phyloP scores from a whole-genome alignment of 2,113 vertebrate species.

The Centropus bengalensis region DNA sequence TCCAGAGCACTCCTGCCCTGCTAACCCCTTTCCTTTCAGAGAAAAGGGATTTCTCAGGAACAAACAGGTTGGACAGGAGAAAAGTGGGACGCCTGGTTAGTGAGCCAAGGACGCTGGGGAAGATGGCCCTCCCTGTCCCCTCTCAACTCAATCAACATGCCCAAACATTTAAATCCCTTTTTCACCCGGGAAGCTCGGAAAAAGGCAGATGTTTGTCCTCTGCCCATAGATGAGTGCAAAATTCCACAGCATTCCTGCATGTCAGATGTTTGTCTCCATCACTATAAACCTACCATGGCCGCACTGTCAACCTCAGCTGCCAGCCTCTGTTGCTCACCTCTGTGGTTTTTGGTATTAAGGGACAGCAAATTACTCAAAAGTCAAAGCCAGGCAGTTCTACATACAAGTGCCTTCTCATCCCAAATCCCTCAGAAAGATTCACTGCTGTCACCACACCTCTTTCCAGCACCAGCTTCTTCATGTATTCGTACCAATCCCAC shows the following conservation, averaged over 20 bases:
- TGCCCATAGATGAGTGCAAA: neutral
- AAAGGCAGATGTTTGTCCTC: neutral
- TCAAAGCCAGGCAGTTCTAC: neutral
- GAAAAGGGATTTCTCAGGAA: neutral
- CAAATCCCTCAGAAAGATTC: neutral
- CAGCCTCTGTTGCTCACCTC: neutral
- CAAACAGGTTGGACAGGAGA: neutral
- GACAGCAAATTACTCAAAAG: neutral
- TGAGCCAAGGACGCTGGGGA: neutral
- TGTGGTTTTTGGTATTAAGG: slow-evolving; percentile 1
- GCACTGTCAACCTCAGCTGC: neutral
- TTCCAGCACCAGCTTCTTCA: neutral
- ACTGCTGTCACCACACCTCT: neutral
- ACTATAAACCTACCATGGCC: neutral
- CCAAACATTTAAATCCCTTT: neutral
- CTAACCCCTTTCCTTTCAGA: neutral
- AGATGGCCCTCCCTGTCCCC: neutral
- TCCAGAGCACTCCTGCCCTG: neutral
- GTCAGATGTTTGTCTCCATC: neutral
- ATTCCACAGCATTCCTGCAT: neutral
- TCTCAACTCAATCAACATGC: neutral
- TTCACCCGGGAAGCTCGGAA: neutral
- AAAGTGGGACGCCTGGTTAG: neutral
- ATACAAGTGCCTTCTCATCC: neutral
- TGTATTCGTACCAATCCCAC: neutral